Evolutionary conservation across 2,113 vertebrate species (phyloP), one percentile per base, ranked within the genome.

Genomic region (Archocentrus centrarchus): DNA sequence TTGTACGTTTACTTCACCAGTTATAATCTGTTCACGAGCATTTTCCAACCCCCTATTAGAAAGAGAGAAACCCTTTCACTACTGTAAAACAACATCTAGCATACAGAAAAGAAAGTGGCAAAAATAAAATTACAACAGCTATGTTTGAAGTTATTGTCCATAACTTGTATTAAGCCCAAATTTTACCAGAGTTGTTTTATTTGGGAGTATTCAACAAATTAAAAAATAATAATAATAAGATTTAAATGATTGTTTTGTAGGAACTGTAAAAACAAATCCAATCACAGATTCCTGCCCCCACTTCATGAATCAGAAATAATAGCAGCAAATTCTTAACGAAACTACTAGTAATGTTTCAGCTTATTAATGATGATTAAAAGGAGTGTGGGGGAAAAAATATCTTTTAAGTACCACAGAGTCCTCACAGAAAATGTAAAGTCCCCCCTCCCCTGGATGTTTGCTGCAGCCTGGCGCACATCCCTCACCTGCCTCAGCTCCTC

Each of bases 401-500:
- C 8, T 32, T 17, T 47, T 20, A 20, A 27, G 24, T 6, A 13
- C 11, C 22, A 20, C 20, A 78, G 68, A 6, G 59, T 80, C 32
- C 24, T 61, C 7, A 32, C 6, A 68, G 13, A 7, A 47, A 70
- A 22, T 13, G 50, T 32, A 53, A 73, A 53, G 27, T 2, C 50
- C 30, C 47, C 18, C 1, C 5, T 20, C 35, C 11, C 27, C 53
- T 27, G 32, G 82, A 50, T 18, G 3, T 66, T 53, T 24, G 68
- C 80, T 78, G 88, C 84, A 77, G 86, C 35, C 22, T 24, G 57
- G 58, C 73, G 84, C 88, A 88, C 93, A 93, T 93, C 93, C 90
- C 86, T 93, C 94, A 94, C 94, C 94, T 94, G 93, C 88, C 59
- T 77, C 78, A 14, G 73, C 90, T 89, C 32, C 90, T 91, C 92